phyloP scores from a whole-genome alignment of 2,113 vertebrate species.

The Mustela lutreola region DNA sequence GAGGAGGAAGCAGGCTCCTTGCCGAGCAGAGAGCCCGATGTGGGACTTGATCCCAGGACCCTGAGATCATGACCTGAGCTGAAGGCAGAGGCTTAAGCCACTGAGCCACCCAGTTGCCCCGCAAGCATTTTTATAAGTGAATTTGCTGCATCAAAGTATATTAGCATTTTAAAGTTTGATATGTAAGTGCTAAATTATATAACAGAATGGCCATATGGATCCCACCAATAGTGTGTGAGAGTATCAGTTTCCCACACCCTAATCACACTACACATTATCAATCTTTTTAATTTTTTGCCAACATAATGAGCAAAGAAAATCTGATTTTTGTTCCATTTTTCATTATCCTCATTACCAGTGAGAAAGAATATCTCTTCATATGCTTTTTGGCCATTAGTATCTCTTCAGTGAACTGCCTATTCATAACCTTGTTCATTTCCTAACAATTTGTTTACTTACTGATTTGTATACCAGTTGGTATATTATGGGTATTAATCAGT shows the following conservation, averaged over 20 bases:
- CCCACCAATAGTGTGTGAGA: not conserved
- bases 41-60: no score
- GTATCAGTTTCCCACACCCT: slow-evolving; percentile 17
- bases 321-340: slow-evolving; percentile 49
- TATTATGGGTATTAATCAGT: slow-evolving; percentile 6
- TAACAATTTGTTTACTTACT: slow-evolving; percentile 56
- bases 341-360: slow-evolving; percentile 35
- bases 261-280: slow-evolving; percentile 46
- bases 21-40: no score
- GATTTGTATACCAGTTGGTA: slow-evolving; percentile 43
- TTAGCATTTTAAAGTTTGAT: slow-evolving; percentile 64
- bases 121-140: slow-evolving; percentile 60
- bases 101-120: no score
- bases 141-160: slow-evolving; percentile 46
- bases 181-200: slow-evolving; percentile 47
- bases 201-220: slow-evolving; percentile 49
- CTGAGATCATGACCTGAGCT: no score
- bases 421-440: slow-evolving; percentile 54
- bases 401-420: slow-evolving; percentile 28
- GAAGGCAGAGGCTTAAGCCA: no score
- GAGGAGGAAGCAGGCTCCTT: no score
- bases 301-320: not conserved
- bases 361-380: slow-evolving; percentile 49
- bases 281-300: slow-evolving; percentile 34
- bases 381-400: slow-evolving; percentile 29